Conservation (phyloP, 2,797 vertebrate species). For the Aphelocoma californica region DNA sequence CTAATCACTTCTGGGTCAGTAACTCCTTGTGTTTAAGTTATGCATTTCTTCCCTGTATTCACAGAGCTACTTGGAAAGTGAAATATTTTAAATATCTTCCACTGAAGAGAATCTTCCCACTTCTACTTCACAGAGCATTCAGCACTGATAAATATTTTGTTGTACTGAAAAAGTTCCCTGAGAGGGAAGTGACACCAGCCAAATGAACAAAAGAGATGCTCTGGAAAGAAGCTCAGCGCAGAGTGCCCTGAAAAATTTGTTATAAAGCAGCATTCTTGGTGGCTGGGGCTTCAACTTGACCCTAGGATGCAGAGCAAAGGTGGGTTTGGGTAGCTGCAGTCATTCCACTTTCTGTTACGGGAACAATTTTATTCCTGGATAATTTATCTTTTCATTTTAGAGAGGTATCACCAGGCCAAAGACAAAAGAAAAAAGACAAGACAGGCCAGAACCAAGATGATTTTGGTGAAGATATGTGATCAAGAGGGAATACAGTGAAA, state of each 20-base stretch:
- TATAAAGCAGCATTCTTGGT: neutral
- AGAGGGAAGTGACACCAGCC: neutral
- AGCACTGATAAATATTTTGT: slow-evolving; percentile 23
- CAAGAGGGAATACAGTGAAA: neutral
- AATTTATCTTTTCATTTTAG: neutral
- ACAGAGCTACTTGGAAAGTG: slow-evolving; percentile 35
- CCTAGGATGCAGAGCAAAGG: neutral
- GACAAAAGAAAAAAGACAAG: neutral
- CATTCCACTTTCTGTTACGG: neutral
- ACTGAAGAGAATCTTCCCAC: neutral
- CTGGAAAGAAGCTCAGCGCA: slow-evolving; percentile 1
- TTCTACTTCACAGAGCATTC: slow-evolving; percentile 25
- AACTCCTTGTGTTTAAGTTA: slow-evolving; percentile 61
- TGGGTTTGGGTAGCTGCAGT: neutral
- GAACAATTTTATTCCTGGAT: neutral
- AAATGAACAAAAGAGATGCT: slow-evolving; percentile 20
- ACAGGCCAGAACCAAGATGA: neutral
- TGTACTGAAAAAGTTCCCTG: neutral
- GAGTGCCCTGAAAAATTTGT: neutral
- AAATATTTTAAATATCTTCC: slow-evolving; percentile 57
- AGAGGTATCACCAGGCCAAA: neutral
- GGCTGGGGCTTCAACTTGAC: neutral
- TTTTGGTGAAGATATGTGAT: neutral
- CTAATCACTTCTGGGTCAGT: slow-evolving; percentile 68
- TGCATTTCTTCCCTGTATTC: slow-evolving; percentile 31